phyloP scores from a whole-genome alignment of 2,888 invertebrate species.

The Micropterix aruncella region DNA sequence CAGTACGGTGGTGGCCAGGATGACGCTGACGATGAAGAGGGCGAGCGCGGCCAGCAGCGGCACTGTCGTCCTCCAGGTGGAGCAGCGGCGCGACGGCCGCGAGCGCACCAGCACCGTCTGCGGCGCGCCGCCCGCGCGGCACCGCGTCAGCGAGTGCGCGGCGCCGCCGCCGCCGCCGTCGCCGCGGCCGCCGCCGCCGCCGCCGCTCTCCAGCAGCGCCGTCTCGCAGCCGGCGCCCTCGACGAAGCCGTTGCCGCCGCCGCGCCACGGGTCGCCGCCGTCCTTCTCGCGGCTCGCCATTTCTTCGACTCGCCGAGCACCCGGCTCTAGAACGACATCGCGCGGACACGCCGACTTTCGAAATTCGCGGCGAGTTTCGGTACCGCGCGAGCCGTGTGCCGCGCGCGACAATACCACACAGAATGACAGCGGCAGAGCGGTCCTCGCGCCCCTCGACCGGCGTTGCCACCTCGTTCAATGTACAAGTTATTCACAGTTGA shows the following conservation, averaged over 20 bases:
- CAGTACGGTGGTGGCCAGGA: constrained; percentile 8
- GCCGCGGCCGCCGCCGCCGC: background rate
- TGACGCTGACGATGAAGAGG: constrained; percentile 8
- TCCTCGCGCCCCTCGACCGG: background rate
- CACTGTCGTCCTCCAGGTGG: background rate
- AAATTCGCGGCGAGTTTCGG: background rate
- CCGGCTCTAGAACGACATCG: too few relatives aligned
- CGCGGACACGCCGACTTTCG: too few relatives aligned
- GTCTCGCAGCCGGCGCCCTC: constrained; percentile 2
- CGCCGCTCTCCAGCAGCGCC: constrained; percentile 5
- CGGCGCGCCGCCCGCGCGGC: constrained; percentile 5
- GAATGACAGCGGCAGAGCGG: background rate
- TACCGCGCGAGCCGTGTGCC: background rate
- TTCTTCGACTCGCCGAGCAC: too few relatives aligned
- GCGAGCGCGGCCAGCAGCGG: background rate
- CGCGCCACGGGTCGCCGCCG: too few relatives aligned
- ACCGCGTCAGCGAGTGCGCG: constrained; percentile 1
- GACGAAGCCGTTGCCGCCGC: constrained; percentile 2
- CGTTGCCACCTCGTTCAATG: too few relatives aligned
- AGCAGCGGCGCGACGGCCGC: background rate
- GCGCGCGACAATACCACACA: background rate
- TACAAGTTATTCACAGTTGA: too few relatives aligned
- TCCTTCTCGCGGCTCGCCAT: too few relatives aligned
- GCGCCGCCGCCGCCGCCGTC: constrained; percentile 2
- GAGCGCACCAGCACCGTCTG: background rate